Conservation (phyloP, 1,140 invertebrate species). For the Drosophila tsacasi region DNA sequence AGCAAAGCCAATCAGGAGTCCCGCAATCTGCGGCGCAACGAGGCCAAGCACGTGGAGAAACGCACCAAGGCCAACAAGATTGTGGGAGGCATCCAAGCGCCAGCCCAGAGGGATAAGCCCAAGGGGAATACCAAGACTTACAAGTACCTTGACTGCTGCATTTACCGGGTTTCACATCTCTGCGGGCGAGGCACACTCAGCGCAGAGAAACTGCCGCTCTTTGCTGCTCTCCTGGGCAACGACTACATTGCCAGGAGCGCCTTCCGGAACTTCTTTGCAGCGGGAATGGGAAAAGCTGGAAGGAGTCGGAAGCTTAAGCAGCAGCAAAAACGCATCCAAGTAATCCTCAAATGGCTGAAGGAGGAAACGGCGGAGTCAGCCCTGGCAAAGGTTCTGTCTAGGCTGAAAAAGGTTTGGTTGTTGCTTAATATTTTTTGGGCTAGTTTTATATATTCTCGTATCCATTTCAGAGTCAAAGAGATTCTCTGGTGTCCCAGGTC, state of each 20-base stretch:
- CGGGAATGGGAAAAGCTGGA: constrained; percentile 87
- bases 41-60: constrained; percentile 78
- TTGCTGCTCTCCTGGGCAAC: constrained; percentile 94
- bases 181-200: constrained; percentile 88
- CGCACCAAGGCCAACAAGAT: constrained; percentile 70
- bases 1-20: constrained; percentile 4
- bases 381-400: constrained; percentile 88
- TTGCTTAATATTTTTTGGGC: constrained; percentile 86
- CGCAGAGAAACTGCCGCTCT: constrained; percentile 89
- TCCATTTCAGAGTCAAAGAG: constrained; percentile 83
- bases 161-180: constrained; percentile 90
- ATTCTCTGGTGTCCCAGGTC: constrained; percentile 87
- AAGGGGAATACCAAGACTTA: constrained; percentile 45
- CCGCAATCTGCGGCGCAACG: constrained; percentile 49
- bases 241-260: constrained; percentile 91
- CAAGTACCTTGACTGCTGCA: constrained; percentile 88
- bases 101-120: neutral
- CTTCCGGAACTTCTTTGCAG: constrained; percentile 90
- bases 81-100: constrained; percentile 45
- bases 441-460: neutral
- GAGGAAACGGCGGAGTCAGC: constrained; percentile 89
- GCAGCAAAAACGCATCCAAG: constrained; percentile 88
- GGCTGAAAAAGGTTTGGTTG: constrained; percentile 86
- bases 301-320: constrained; percentile 86
- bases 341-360: constrained; percentile 90